Evolutionary conservation across 2,888 invertebrate species (phyloP), one percentile per base, ranked within the genome.

Genomic region (Thera britannica): DNA sequence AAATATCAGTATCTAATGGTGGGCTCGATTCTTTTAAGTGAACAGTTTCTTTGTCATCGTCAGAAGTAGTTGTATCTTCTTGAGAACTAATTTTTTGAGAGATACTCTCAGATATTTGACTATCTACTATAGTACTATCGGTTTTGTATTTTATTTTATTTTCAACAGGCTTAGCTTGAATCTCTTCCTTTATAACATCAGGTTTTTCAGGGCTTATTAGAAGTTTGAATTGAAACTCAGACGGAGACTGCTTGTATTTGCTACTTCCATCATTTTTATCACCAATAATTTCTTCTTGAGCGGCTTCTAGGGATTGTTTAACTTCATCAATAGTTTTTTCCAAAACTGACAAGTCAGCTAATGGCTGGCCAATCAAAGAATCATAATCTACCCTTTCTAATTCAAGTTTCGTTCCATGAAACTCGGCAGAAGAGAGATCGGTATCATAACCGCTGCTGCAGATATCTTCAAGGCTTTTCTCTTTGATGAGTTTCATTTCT

Each of bases 311-410:
- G 34, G 96, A 96, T 80, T 96, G 95, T 79, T 96, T 95, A 55
- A 96, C 95, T 90, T 96, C 96, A 78, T 96, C 95, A 60, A 96
- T 95, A 75, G 96, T 95, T 89, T 96, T 95, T 83, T 96, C 95
- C 67, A 96, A 95, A 81, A 95, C 91, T 81, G 93, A 93, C 78
- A 94, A 90, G 86, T 95, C 94, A 59, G 92, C 79, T 67, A 94
- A 87, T 79, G 92, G 90, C 77, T 94, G 90, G 83, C 90, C 82
- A 85, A 94, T 94, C 48, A 94, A 85, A 76, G 94, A 90, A 88
- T 93, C 92, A 74, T 88, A 88, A 78, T 94, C 92, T 73, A 92
- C 89, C 80, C 90, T 89, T 85, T 94, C 92, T 83, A 90, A 87
- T 79, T 94, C 93, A 83, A 91, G 89, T 93, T 94, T 94, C 86